A percentile compares a stretch with the other conserved stretches of the same genome.
phyloP scores from a whole-genome alignment of 2,113 vertebrate species.

The Mus musculus region GRCm39 chr17:71805501-71806000 shows the following conservation, averaged over 20 bases:
- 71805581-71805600: background rate
- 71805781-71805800: background rate
- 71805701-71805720: background rate
- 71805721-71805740: background rate
- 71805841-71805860: background rate
- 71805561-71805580: background rate
- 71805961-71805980: background rate
- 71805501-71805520: background rate
- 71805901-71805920: background rate
- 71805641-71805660: background rate
- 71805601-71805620: background rate
- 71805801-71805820: background rate
- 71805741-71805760: background rate
- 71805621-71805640: background rate
- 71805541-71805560: background rate
- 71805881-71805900: background rate
- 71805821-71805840: background rate
- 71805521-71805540: conserved; percentile 2
- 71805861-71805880: background rate
- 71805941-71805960: background rate
- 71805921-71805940: background rate
- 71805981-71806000: background rate
- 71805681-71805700: background rate
- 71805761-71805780: background rate
- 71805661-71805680: background rate